Conservation (phyloP, 2,113 vertebrate genomes). For the Psilopogon haemacephalus region DNA sequence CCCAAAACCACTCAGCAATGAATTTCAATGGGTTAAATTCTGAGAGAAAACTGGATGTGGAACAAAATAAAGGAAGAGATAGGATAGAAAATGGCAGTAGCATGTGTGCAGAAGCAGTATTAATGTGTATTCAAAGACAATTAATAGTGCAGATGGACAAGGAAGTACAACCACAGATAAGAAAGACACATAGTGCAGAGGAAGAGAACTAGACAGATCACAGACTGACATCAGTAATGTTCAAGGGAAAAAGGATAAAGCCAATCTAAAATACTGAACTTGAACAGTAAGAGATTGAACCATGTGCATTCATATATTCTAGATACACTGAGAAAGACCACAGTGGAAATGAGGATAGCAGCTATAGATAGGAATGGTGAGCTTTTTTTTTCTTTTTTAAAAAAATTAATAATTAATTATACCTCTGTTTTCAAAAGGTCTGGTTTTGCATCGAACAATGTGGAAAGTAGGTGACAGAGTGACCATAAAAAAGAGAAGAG, state of each 20-base stretch:
- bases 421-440: not conserved
- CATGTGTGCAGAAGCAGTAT: not conserved
- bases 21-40: slow-evolving; percentile 9
- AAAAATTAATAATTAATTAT: not conserved
- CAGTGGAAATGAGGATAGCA: not conserved
- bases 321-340: not conserved
- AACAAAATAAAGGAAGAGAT: slow-evolving; percentile 14
- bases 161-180: slow-evolving; percentile 19
- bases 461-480: not conserved
- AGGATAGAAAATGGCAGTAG: not conserved
- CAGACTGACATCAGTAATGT: slow-evolving; percentile 3
- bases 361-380: not conserved
- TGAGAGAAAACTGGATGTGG: not conserved
- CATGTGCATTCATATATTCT: not conserved
- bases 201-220: not conserved
- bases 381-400: not conserved
- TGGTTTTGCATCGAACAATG: not conserved
- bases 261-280: not conserved
- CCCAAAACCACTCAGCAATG: not conserved
- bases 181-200: slow-evolving; percentile 15
- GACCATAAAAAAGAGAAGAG: not conserved
- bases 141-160: slow-evolving; percentile 42
- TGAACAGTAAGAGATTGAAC: not conserved
- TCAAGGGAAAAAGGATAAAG: not conserved
- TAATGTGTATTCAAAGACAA: not conserved